These are phyloP conservation scores for Biston stratarius DNA, from an alignment of 2,888 invertebrate genomes.

Conservation along the genomic window DNA sequence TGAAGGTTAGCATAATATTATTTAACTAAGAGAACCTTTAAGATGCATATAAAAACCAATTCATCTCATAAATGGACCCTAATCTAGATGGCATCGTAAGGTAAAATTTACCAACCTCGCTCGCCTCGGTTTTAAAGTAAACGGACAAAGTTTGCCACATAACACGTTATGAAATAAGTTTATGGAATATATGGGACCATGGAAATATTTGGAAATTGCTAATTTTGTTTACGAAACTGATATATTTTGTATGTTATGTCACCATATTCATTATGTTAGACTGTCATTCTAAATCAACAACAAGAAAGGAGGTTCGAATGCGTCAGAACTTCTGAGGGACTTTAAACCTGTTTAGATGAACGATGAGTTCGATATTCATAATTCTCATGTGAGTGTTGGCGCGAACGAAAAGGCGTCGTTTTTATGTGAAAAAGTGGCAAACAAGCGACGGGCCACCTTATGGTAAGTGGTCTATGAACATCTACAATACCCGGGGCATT, in stretches of 20 bases:
- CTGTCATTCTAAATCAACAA: background rate
- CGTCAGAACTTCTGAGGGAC: background rate
- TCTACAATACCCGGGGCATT: no score
- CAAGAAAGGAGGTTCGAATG: background rate
- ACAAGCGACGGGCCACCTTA: no score
- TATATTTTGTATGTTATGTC: constrained; percentile 49
- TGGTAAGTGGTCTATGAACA: no score
- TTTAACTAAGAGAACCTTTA: no score
- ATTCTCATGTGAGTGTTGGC: no score
- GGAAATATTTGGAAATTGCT: constrained; percentile 48
- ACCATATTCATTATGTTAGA: constrained; percentile 43
- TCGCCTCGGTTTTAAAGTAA: constrained; percentile 57
- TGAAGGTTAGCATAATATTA: no score
- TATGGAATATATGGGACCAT: constrained; percentile 50
- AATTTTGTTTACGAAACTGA: constrained; percentile 48
- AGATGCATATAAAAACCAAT: no score
- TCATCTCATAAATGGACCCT: no score
- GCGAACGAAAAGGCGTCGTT: no score
- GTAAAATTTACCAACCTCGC: constrained; percentile 49
- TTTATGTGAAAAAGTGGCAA: no score
- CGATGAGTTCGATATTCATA: background rate
- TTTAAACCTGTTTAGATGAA: background rate
- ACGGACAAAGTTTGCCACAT: constrained; percentile 63
- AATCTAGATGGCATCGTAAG: background rate
- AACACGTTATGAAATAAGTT: constrained; percentile 50